Conservation (phyloP, 1,140 invertebrate species). For the Lepidurus packardi region DNA sequence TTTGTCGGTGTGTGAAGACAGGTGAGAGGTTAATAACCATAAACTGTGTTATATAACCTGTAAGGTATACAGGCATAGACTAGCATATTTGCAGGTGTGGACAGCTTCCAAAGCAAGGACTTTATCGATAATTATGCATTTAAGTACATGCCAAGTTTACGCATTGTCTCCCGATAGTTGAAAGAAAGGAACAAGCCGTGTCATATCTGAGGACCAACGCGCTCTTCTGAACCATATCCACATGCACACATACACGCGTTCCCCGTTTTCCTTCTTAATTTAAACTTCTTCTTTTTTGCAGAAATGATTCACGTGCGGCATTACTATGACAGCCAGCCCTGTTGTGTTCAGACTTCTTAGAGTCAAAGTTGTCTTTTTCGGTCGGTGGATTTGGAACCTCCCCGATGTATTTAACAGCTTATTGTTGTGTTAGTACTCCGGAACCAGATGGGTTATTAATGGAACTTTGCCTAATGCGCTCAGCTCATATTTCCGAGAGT, state of each 20-base stretch:
- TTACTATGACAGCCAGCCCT: neutral
- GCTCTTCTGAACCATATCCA: neutral
- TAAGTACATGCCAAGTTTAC: neutral
- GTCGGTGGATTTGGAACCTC: neutral
- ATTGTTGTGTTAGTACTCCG: neutral
- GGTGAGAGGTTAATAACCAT: neutral
- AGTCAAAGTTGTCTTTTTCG: neutral
- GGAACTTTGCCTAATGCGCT: conserved; percentile 14
- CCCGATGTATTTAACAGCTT: neutral
- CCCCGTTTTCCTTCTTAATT: neutral
- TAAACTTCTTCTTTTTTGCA: neutral
- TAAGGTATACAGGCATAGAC: neutral
- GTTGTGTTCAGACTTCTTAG: neutral
- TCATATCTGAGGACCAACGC: neutral
- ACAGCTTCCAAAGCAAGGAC: neutral
- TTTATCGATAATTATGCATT: neutral
- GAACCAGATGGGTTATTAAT: conserved; percentile 19
- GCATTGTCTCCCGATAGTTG: neutral
- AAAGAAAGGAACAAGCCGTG: neutral
- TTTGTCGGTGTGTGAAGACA: neutral
- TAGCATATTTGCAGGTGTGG: neutral
- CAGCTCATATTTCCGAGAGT: neutral
- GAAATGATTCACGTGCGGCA: neutral
- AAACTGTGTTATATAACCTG: neutral
- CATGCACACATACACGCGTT: neutral